Conservation (phyloP, 2,888 invertebrate species). For the Rhagium mordax region DNA sequence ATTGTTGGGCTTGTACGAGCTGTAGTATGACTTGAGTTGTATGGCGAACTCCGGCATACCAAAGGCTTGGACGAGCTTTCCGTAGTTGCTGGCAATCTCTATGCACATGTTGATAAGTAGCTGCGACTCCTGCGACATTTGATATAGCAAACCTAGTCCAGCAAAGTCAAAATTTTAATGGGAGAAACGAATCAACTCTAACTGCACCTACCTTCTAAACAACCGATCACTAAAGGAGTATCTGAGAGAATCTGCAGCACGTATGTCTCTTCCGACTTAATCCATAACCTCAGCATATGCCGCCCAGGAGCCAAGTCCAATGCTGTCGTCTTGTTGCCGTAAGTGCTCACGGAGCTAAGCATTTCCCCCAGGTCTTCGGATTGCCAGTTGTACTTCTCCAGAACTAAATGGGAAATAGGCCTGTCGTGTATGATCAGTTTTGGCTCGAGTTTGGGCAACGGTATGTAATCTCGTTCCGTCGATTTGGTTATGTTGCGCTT, state of each 20-base stretch:
- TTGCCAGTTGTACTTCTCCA: slow-evolving; percentile 63
- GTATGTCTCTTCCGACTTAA: slow-evolving; percentile 59
- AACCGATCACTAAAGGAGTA: slow-evolving; percentile 55
- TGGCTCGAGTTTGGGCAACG: not conserved
- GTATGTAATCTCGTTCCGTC: not conserved
- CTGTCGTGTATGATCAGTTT: slow-evolving; percentile 23
- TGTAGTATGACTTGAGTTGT: slow-evolving; percentile 55
- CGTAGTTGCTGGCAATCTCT: slow-evolving; percentile 60
- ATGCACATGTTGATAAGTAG: slow-evolving; percentile 56
- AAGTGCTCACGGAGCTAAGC: slow-evolving; percentile 55
- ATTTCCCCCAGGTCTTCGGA: slow-evolving; percentile 51
- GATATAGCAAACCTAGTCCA: slow-evolving; percentile 39
- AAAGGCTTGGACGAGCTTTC: slow-evolving; percentile 61
- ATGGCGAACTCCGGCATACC: slow-evolving; percentile 56
- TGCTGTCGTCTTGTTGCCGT: slow-evolving; percentile 57
- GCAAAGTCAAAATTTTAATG: not conserved
- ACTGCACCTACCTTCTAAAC: slow-evolving; percentile 51
- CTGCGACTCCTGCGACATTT: slow-evolving; percentile 60
- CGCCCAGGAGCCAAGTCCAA: slow-evolving; percentile 58
- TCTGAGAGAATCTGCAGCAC: slow-evolving; percentile 59
- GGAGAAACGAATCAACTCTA: no score
- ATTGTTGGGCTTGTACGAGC: slow-evolving; percentile 56
- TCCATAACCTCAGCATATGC: slow-evolving; percentile 57
- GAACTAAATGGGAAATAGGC: slow-evolving; percentile 52
- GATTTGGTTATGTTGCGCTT: slow-evolving; percentile 8